A percentile compares a stretch with the other conserved stretches of the same genome.
Evolutionary conservation across 2,888 invertebrate species (phyloP).

Genomic region (Caenorhabditis afra): DNA sequence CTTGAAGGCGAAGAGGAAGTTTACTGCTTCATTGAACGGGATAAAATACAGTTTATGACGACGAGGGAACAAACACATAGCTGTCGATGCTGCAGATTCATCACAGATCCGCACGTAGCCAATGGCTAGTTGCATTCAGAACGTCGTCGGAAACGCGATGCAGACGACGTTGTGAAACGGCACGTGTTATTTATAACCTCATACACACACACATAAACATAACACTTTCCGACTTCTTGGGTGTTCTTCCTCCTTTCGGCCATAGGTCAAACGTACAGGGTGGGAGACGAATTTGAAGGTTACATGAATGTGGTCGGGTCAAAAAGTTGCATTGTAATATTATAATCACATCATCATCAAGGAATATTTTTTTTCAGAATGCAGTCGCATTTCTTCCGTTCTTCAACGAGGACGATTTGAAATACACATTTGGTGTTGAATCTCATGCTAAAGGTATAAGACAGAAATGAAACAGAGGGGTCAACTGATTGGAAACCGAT

Average conservation of each 20-base stretch:
- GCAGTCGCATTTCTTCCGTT: constrained; percentile 72
- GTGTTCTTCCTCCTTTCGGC: not conserved
- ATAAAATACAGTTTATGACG: constrained; percentile 22
- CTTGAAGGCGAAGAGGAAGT: not conserved
- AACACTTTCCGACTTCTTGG: too few species aligned
- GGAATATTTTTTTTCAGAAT: constrained; percentile 64
- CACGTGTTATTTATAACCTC: not conserved
- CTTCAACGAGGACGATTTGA: constrained; percentile 78
- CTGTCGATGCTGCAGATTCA: constrained; percentile 16
- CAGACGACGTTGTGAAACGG: not conserved
- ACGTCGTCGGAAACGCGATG: not conserved
- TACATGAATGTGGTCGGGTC: constrained; percentile 3
- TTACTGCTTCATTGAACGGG: not conserved
- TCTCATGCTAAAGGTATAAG: constrained; percentile 63
- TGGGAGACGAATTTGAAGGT: not conserved
- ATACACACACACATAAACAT: not conserved
- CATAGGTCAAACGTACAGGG: not conserved
- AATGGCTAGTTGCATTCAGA: not conserved
- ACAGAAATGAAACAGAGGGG: not conserved
- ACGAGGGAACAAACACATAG: constrained; percentile 9
- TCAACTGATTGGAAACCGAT: not conserved
- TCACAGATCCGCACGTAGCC: constrained; percentile 45
- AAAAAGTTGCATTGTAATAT: constrained; percentile 31
- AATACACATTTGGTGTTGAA: constrained; percentile 79
- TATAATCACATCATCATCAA: constrained; percentile 33